Percentiles rank a stretch among this genome's conserved stretches.
Conservation (phyloP, 2,888 invertebrate genomes). For the Aquatica leii region DNA sequence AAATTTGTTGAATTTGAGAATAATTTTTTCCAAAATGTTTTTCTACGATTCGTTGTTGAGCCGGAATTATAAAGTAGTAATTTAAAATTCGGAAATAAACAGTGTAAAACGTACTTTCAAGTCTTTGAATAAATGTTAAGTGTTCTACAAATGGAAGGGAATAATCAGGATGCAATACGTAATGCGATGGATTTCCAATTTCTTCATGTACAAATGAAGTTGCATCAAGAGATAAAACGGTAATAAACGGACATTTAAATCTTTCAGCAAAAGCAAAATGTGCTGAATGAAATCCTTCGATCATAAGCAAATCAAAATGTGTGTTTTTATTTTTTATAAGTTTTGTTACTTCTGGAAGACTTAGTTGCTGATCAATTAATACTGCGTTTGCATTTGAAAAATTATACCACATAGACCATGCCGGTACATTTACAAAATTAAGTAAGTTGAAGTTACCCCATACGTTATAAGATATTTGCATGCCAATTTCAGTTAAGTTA, state of each 20-base stretch:
- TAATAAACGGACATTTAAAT: slow-evolving; percentile 54
- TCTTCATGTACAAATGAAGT: slow-evolving; percentile 47
- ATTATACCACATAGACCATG: not conserved
- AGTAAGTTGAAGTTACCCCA: slow-evolving; percentile 4
- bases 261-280: slow-evolving; percentile 47
- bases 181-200: slow-evolving; percentile 53
- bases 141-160: slow-evolving; percentile 44
- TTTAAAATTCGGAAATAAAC: not conserved
- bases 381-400: no score
- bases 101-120: slow-evolving; percentile 21
- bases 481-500: slow-evolving; percentile 59
- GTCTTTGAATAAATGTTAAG: slow-evolving; percentile 48
- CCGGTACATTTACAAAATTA: not conserved
- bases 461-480: slow-evolving; percentile 52
- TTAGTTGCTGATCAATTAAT: slow-evolving; percentile 36
- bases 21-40: slow-evolving; percentile 51
- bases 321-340: slow-evolving; percentile 53
- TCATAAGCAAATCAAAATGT: slow-evolving; percentile 62
- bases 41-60: slow-evolving; percentile 11
- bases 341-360: slow-evolving; percentile 50
- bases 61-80: no score
- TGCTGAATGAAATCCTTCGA: not conserved
- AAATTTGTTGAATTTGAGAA: slow-evolving; percentile 45
- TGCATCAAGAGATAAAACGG: slow-evolving; percentile 51
- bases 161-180: slow-evolving; percentile 51